Percentiles rank a stretch among this genome's conserved stretches.
phyloP scores from a whole-genome alignment of 2,888 invertebrate genomes.

The Seira musarum region DNA sequence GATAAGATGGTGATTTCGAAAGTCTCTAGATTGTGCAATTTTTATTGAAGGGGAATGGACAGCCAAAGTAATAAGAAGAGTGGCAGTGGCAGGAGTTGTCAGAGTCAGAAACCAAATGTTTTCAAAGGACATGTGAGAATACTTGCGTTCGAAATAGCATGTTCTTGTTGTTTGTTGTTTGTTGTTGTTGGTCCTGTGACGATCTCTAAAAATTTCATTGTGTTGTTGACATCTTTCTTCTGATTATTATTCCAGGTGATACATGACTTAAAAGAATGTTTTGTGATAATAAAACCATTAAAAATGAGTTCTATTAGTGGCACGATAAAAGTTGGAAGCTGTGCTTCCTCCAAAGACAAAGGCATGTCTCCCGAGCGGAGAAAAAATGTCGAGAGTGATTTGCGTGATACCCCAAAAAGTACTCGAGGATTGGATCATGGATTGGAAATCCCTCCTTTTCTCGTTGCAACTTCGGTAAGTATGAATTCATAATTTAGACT shows the following conservation, averaged over 20 bases:
- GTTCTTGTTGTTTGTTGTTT: no score
- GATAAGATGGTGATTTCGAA: no score
- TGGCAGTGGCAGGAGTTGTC: conserved; percentile 31
- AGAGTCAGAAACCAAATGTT: no score
- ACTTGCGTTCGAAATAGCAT: no score
- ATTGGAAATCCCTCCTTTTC: conserved; percentile 44
- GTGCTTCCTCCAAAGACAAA: background rate
- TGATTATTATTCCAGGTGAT: no score
- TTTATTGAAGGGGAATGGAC: conserved; percentile 10
- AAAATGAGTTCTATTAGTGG: conserved; percentile 6
- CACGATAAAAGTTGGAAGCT: background rate
- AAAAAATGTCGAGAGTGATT: background rate
- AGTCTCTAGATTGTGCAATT: no score
- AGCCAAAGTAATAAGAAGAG: background rate
- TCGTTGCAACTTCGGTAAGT: conserved; percentile 44
- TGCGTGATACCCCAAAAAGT: conserved; percentile 31
- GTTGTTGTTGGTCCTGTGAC: no score
- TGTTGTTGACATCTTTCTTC: no score
- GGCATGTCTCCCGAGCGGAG: background rate
- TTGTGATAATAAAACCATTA: conserved; percentile 23
- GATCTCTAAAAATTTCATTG: no score
- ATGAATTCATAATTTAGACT: no score
- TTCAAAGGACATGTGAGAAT: no score
- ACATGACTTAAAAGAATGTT: conserved; percentile 12
- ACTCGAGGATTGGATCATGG: conserved; percentile 47